Base-by-base conservation (phyloP, 2,888 invertebrate species). In the Heliconius cydno region DNA sequence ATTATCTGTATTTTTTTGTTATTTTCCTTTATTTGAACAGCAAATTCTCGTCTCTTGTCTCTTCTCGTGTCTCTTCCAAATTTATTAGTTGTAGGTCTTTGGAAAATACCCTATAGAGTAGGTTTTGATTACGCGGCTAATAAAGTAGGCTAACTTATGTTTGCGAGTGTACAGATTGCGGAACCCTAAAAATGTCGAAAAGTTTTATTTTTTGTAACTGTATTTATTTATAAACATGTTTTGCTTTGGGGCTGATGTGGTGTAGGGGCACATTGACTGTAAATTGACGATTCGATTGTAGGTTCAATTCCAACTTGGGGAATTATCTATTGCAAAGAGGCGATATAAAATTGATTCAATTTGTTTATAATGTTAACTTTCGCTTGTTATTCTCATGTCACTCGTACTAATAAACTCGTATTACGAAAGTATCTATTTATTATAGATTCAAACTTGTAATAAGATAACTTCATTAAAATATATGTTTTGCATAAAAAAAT, bases 311-410 rank as follows among this genome's bases (percentile, higher is more conserved):
- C 46, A 15, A 52, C 46, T 52, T 19, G 46, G 19, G 19, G 46
- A 34, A 34, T 1, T 34, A 34, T 34, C 34, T 34, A 34, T 34
- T 34, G 22, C 19, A 22, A 22, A 52, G 22, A 22, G 28, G 7
- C 15, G 19, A 52, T 25, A 70, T 70, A 46, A 68, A 41, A 41
- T 41, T 38, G n/a, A 41, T 25, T 41, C 70, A 41, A 22, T 70
- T 70, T 25, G 25, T 46, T 70, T 70, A 70, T 46, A 70, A 70
- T 70, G 46, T 25, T 41, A 70, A 70, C 70, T 70, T 70, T 70
- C 70, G 41, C 70, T 46, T 41, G 25, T 70, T 70, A 41, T 46
- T 70, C 70, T 70, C 19, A 70, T 70, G 70, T 46, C 70, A 1
- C 7, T 70, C 25, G 15, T 70, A 25, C 7, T 34, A 28, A 28